Conservation (phyloP, 2,113 vertebrate genomes). For the Ochotona princeps region DNA sequence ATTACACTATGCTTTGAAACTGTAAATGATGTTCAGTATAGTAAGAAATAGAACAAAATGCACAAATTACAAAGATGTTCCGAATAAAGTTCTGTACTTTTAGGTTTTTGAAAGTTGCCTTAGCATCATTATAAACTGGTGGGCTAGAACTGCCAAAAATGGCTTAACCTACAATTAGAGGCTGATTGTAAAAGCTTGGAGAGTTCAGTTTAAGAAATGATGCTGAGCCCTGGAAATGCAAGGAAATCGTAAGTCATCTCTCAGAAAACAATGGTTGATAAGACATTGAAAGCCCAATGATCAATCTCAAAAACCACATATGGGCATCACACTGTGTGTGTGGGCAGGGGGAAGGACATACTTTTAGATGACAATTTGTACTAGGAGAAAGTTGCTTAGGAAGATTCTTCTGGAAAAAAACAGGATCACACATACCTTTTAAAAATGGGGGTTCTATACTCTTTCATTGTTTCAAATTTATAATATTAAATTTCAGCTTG, state of each 20-base stretch:
- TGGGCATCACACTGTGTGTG: neutral
- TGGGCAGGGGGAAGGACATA: fast-evolving
- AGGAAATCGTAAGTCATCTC: neutral
- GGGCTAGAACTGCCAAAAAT: neutral
- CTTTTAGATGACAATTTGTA: neutral
- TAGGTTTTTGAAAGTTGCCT: neutral
- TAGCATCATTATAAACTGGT: neutral
- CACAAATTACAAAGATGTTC: constrained; percentile 9
- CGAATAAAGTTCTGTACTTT: neutral
- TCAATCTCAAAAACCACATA: neutral
- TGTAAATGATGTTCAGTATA: constrained; percentile 12
- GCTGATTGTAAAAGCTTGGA: neutral
- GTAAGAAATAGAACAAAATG: neutral
- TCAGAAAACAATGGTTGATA: neutral
- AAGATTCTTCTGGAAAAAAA: neutral
- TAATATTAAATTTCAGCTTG: neutral
- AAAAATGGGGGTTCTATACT: too few species aligned
- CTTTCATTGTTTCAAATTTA: neutral
- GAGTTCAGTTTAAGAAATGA: neutral
- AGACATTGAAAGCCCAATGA: neutral
- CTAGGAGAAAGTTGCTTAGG: neutral
- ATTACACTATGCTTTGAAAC: constrained; percentile 47
- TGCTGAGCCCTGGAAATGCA: neutral
- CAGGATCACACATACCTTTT: neutral
- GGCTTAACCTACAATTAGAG: neutral